Percentiles rank a stretch among this genome's conserved stretches.
Conservation (phyloP, 1,140 invertebrate species). For the Calliphora vicina region DNA sequence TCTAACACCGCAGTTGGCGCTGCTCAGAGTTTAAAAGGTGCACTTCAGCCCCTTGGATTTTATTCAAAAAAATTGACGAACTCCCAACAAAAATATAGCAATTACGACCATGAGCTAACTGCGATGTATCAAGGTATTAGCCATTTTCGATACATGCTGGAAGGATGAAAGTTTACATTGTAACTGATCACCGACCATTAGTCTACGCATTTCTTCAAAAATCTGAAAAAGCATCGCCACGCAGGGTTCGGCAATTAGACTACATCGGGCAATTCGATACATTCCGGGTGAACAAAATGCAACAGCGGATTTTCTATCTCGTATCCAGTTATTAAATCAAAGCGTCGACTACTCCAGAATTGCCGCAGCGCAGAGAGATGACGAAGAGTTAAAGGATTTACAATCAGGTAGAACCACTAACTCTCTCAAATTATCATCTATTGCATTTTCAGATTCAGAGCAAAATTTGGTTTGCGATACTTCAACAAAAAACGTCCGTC, state of each 20-base stretch:
- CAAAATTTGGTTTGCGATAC: too few relatives aligned
- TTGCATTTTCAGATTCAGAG: neutral
- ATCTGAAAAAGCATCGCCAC: too few relatives aligned
- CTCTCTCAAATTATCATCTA: neutral
- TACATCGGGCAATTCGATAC: conserved; percentile 26
- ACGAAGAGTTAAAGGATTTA: neutral
- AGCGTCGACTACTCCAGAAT: neutral
- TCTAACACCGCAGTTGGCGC: neutral
- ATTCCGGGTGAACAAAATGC: neutral
- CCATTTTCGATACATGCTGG: conserved; percentile 16
- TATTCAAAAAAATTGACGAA: neutral
- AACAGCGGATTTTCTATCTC: neutral
- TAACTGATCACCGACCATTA: conserved; percentile 20
- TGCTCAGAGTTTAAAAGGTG: neutral
- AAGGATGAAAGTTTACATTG: neutral
- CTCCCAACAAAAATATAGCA: conserved; percentile 5
- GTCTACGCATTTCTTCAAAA: too few relatives aligned
- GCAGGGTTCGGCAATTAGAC: too few relatives aligned
- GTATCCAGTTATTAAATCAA: neutral
- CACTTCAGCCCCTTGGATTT: neutral
- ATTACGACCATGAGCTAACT: conserved; percentile 24
- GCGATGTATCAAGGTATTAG: conserved; percentile 18
- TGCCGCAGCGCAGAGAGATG: neutral
- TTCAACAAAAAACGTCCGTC: too few relatives aligned
- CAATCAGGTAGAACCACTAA: neutral